Evolutionary conservation across 2,888 invertebrate genomes (phyloP).

Genomic region (Linnaemya tessellans): DNA sequence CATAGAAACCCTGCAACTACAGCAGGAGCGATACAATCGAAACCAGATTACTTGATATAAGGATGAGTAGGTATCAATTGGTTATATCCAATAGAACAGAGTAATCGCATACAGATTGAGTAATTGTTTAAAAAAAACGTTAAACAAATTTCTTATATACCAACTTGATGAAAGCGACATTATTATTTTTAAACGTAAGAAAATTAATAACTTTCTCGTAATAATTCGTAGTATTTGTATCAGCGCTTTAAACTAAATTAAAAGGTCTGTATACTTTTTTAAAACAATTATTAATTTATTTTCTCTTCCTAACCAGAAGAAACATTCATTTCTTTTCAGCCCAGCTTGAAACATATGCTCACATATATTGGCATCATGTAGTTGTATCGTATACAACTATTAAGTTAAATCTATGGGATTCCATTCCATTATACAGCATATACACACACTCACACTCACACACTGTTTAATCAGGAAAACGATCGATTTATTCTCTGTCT

Average conservation of each 20-base stretch:
- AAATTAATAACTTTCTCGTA: too few species aligned
- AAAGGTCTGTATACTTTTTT: background rate
- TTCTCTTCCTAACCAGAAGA: background rate
- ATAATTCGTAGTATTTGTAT: background rate
- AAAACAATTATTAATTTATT: background rate
- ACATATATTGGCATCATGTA: background rate
- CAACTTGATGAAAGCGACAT: too few species aligned
- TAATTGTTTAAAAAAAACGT: too few species aligned
- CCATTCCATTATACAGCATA: conserved; percentile 20
- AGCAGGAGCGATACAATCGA: too few species aligned
- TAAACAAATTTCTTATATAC: too few species aligned
- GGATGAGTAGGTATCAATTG: too few species aligned
- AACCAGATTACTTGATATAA: too few species aligned
- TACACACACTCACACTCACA: background rate
- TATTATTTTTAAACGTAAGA: too few species aligned
- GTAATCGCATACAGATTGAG: too few species aligned
- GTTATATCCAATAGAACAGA: too few species aligned
- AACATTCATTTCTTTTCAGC: background rate
- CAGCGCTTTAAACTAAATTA: background rate
- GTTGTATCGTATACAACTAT: background rate
- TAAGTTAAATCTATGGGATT: conserved; percentile 34
- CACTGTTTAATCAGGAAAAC: conserved; percentile 36
- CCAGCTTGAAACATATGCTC: background rate
- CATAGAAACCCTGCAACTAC: too few species aligned
- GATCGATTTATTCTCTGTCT: conserved; percentile 28